Conservation (phyloP, 2,888 invertebrate species). For the Diloba caeruleocephala region DNA sequence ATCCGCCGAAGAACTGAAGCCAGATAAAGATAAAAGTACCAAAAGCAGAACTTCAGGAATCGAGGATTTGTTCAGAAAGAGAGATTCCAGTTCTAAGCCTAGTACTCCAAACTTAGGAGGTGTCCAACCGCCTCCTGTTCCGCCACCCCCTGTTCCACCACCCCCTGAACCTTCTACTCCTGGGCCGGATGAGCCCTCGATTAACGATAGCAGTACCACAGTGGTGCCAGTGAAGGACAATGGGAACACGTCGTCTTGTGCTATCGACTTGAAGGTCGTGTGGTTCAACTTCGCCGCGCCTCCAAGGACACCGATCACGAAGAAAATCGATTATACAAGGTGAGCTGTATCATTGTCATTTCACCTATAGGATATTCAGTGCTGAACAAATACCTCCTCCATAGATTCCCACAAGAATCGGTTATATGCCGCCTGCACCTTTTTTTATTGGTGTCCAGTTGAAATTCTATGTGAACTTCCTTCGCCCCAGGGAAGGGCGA, state of each 20-base stretch:
- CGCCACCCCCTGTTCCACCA: slow-evolving; percentile 72
- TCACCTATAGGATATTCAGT: not conserved
- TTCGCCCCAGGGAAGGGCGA: no score
- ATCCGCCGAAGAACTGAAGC: slow-evolving; percentile 83
- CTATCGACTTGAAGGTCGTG: slow-evolving; percentile 96
- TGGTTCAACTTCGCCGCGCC: slow-evolving; percentile 99
- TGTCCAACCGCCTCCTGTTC: slow-evolving; percentile 73
- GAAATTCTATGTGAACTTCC: no score
- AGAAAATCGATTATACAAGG: slow-evolving; percentile 98
- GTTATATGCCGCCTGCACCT: no score
- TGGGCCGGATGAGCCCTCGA: slow-evolving; percentile 76
- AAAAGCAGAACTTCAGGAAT: slow-evolving; percentile 79
- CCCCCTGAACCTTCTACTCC: slow-evolving; percentile 75
- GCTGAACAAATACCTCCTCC: no score
- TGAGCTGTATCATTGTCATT: no score
- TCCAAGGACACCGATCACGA: slow-evolving; percentile 97
- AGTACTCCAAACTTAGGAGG: slow-evolving; percentile 88
- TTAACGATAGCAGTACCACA: slow-evolving; percentile 76
- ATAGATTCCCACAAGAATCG: no score
- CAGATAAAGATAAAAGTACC: slow-evolving; percentile 74
- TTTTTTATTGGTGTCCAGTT: no score
- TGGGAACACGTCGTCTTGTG: slow-evolving; percentile 95
- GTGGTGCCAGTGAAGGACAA: slow-evolving; percentile 89
- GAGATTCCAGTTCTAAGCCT: slow-evolving; percentile 89
- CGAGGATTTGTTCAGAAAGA: slow-evolving; percentile 84